Percentiles rank a stretch among this genome's conserved stretches.
Evolutionary conservation across 2,888 invertebrate species (phyloP).

Genomic region (Pyrochroa serraticornis): DNA sequence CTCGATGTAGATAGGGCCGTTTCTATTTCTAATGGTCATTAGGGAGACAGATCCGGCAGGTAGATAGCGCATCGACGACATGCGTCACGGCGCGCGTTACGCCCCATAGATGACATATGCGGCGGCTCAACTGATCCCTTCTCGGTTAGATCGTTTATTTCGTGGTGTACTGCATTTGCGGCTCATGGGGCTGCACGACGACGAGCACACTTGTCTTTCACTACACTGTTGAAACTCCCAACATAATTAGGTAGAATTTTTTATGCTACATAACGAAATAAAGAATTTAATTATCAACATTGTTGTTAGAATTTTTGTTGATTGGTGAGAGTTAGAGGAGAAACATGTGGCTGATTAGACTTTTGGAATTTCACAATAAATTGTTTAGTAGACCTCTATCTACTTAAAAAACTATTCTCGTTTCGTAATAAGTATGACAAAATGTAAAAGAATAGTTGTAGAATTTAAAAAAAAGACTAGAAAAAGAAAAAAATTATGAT

Average conservation of each 20-base stretch:
- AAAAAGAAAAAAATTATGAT: no score
- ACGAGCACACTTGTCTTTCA: constrained; percentile 14
- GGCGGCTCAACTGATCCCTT: constrained; percentile 50
- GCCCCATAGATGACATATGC: constrained; percentile 56
- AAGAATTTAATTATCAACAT: neutral
- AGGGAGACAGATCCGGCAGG: constrained; percentile 51
- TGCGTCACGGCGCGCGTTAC: constrained; percentile 57
- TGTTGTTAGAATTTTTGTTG: neutral
- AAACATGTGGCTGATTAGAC: no score
- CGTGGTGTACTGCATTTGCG: constrained; percentile 12
- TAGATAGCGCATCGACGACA: constrained; percentile 55
- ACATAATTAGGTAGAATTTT: neutral
- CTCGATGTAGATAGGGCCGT: constrained; percentile 25
- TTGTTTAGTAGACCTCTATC: no score
- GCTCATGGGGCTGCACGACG: no score
- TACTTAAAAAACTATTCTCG: no score
- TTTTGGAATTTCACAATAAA: no score
- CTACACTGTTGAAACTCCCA: neutral
- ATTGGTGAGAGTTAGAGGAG: no score
- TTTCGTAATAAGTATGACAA: no score
- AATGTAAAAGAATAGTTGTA: no score
- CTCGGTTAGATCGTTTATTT: constrained; percentile 33
- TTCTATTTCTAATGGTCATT: constrained; percentile 54
- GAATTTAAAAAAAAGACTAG: no score
- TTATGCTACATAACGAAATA: neutral